These are phyloP conservation scores for Drosophila niveifrons DNA, from an alignment of 2,888 invertebrate species.

Conservation along the genomic window DNA sequence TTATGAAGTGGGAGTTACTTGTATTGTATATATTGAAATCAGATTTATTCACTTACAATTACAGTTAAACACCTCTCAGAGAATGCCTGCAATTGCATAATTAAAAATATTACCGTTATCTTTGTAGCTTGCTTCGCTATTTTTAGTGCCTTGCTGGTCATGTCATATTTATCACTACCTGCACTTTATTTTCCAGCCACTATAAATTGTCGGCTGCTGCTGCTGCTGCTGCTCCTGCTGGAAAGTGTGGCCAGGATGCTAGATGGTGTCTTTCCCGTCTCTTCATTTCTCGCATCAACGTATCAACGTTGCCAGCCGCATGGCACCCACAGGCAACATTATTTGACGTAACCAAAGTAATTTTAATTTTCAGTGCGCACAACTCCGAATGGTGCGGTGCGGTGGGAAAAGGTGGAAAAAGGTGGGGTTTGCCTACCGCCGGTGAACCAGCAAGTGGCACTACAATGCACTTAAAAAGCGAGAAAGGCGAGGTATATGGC, in stretches of 20 bases:
- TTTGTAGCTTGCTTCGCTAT: slow-evolving; percentile 12
- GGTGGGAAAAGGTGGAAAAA: no score
- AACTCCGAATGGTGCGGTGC: slow-evolving; percentile 52
- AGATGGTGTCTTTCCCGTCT: background rate
- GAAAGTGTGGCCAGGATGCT: slow-evolving; percentile 37
- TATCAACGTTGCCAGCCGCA: slow-evolving; percentile 44
- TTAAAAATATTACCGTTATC: slow-evolving; percentile 54
- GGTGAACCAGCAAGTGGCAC: slow-evolving; percentile 66
- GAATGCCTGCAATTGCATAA: slow-evolving; percentile 53
- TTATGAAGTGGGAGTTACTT: background rate
- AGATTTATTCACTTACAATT: slow-evolving; percentile 5
- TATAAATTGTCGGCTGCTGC: slow-evolving; percentile 69
- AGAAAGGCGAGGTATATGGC: background rate
- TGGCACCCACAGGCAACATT: slow-evolving; percentile 75
- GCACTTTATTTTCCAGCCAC: slow-evolving; percentile 69
- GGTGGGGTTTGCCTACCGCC: slow-evolving; percentile 19
- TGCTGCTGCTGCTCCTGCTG: slow-evolving; percentile 13
- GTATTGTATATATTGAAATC: slow-evolving; percentile 2
- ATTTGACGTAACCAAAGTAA: slow-evolving; percentile 79
- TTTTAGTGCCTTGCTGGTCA: slow-evolving; percentile 52
- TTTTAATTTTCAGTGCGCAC: slow-evolving; percentile 73
- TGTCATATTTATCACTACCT: slow-evolving; percentile 78
- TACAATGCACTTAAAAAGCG: slow-evolving; percentile 65
- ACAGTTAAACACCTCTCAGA: slow-evolving; percentile 33
- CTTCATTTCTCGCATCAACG: slow-evolving; percentile 29